Evolutionary conservation across 2,113 vertebrate genomes (phyloP).

Genomic region (Platysternon megacephalum): DNA sequence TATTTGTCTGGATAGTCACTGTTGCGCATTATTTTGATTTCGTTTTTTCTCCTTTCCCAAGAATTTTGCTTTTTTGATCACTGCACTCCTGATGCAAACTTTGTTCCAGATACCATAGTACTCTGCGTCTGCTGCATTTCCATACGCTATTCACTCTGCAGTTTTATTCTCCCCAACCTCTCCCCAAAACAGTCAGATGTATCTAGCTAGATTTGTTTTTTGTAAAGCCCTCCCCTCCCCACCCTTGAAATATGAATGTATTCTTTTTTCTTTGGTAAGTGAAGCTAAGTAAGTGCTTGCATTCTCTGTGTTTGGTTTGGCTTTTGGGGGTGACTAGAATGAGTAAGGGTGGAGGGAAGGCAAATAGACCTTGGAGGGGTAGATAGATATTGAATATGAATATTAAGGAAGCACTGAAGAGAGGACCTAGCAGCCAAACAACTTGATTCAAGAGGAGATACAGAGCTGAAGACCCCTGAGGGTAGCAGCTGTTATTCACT

Average conservation of each 20-base stretch:
- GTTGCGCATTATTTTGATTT: neutral
- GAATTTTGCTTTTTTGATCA: neutral
- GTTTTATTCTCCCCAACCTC: fast-evolving
- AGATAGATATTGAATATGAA: neutral
- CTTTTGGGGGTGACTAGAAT: neutral
- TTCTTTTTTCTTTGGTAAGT: fast-evolving
- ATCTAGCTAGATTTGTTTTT: neutral
- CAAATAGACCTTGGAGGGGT: neutral
- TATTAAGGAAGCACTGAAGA: constrained; percentile 1
- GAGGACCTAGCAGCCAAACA: constrained; percentile 8
- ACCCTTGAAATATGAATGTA: neutral
- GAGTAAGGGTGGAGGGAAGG: neutral
- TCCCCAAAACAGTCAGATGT: neutral
- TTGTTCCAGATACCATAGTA: neutral
- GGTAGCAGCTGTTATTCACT: neutral
- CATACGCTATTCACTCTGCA: neutral
- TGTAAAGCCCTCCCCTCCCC: neutral
- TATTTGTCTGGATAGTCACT: neutral
- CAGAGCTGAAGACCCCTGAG: neutral
- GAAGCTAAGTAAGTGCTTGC: neutral
- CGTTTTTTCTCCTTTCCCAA: neutral
- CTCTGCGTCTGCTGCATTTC: neutral
- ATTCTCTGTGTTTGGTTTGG: neutral
- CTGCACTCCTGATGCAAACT: neutral
- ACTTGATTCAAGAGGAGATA: constrained; percentile 1